Base-by-base conservation (phyloP, 2,113 vertebrate species). In the Entelurus aequoreus region DNA sequence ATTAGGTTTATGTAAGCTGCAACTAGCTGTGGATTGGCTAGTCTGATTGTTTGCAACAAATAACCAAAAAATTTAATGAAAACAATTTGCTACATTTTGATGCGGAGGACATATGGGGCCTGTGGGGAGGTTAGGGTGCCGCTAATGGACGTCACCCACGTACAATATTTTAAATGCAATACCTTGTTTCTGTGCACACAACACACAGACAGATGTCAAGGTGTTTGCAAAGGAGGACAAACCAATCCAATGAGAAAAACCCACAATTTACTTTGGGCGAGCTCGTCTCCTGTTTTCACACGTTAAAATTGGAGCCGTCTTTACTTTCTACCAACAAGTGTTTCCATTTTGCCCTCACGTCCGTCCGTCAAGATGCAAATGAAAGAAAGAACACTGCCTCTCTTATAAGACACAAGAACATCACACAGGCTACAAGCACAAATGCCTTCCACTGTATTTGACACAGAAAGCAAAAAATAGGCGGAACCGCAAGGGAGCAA, bases 191-290 rank as follows among this genome's bases (percentile, higher is more conserved):
- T 76, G 48, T 71, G 36, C 67, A 44, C 38, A 60, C 37, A 57
- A 54, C 36, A 71, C 62, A 75, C 64, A 65, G 49, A 5, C 63
- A 62, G 58, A 78, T 68, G 79, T 84, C 63, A 80, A 69, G 64
- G 62, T 78, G 70, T 67, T 76, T 73, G 48, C 68, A 56, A 10
- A 68, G 37, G 15, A 68, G 61, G 69, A 74, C 19, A 69, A 64
- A 54, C 57, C 68, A 60, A 16, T 9, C 14, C 28, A 28, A 28
- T 28, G 28, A 28, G 28, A 28, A 2, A 28, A 28, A 28, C 28
- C 35, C 37, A 57, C 44, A 63, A 60, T 66, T 75, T 77, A 73
- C 72, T 47, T 49, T 21, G 44, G 28, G 19, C 19, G 47, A 36
- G 59, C 74, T 75, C 67, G 54, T 59, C 53, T 54, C 54, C 60